Conservation (phyloP, 2,888 invertebrate genomes). For the Trisateles emortualis region DNA sequence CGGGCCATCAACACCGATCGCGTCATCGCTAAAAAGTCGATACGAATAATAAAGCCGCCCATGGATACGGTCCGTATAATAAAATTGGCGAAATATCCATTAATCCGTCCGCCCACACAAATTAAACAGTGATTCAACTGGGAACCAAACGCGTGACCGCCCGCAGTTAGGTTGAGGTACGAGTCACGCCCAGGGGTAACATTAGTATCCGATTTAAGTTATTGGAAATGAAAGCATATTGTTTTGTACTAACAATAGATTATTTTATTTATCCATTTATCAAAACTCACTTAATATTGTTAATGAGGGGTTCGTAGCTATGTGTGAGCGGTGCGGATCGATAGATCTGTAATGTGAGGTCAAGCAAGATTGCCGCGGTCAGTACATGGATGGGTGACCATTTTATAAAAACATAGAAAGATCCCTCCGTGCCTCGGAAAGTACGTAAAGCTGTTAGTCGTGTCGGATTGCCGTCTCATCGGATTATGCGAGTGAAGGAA, state of each 20-base stretch:
- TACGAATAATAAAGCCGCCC: conserved; percentile 21
- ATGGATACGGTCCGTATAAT: conserved; percentile 23
- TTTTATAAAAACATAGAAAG: too few species aligned
- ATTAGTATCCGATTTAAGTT: conserved; percentile 1
- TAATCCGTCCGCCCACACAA: conserved; percentile 32
- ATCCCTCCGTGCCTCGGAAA: too few species aligned
- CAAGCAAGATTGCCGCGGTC: too few species aligned
- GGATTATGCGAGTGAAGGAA: too few species aligned
- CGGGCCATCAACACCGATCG: neutral
- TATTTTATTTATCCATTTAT: too few species aligned
- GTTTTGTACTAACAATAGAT: neutral
- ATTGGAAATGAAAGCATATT: neutral
- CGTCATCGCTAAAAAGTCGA: conserved; percentile 15
- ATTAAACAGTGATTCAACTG: conserved; percentile 45
- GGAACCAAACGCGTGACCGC: conserved; percentile 47
- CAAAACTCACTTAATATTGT: too few species aligned
- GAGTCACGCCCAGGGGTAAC: conserved; percentile 22
- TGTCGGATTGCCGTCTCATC: too few species aligned
- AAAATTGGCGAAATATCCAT: conserved; percentile 41
- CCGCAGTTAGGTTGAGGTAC: conserved; percentile 37
- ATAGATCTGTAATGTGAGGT: too few species aligned
- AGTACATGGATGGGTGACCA: too few species aligned
- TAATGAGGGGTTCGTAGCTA: too few species aligned
- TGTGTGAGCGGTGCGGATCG: too few species aligned
- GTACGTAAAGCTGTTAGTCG: too few species aligned